Conservation (phyloP, 2,888 invertebrate species). For the Osedax frankpressi region DNA sequence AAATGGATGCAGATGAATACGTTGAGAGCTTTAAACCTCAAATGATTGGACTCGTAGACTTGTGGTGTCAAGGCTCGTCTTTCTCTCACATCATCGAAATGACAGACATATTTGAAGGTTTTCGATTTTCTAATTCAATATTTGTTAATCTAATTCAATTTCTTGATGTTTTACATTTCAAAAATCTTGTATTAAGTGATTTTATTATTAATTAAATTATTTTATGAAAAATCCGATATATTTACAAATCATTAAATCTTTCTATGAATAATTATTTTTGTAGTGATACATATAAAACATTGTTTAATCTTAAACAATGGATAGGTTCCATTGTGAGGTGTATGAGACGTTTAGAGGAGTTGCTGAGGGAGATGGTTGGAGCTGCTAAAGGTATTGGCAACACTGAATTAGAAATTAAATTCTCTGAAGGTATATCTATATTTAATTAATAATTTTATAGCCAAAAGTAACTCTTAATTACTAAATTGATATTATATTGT, state of each 20-base stretch:
- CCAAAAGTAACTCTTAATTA: no score
- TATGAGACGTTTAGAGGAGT: conserved; percentile 88
- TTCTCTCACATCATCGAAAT: conserved; percentile 78
- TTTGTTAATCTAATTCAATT: no score
- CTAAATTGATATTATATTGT: no score
- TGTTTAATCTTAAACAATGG: background rate
- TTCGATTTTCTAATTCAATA: no score
- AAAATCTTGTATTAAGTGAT: no score
- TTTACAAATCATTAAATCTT: no score
- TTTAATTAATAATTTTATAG: background rate
- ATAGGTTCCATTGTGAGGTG: conserved; percentile 70
- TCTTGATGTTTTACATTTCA: no score
- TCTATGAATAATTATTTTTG: no score
- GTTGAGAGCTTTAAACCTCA: conserved; percentile 82
- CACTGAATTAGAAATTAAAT: conserved; percentile 85
- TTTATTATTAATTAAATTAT: no score
- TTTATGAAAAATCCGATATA: no score
- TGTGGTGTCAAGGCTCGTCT: conserved; percentile 84
- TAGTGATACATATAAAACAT: no score
- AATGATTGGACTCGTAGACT: conserved; percentile 89
- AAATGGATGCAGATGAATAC: conserved; percentile 68
- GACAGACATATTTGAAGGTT: conserved; percentile 46
- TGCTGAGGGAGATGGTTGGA: conserved; percentile 82
- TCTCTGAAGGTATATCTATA: conserved; percentile 59
- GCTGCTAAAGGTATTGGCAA: conserved; percentile 94